Evolutionary conservation across 2,797 vertebrate species (phyloP), one percentile per base, ranked within the genome.

Genomic region (Lophius americanus): DNA sequence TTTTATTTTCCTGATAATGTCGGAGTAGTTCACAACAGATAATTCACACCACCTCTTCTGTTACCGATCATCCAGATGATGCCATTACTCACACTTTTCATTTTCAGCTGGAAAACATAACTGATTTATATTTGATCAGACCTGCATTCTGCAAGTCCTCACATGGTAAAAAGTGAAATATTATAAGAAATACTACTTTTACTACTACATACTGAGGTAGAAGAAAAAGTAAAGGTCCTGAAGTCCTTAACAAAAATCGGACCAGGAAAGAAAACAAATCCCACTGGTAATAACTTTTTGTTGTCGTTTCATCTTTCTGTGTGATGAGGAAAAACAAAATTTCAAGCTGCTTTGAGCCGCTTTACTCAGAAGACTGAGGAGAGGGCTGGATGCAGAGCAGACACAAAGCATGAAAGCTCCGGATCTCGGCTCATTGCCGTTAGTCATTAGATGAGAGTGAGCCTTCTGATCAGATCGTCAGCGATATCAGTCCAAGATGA

Each of bases 221-320:
- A 49, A 61, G 10, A 2, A 41, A 68, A 73, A 65, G 57, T 62
- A 43, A 63, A 63, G 23, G 13, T 46, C 42, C 14, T 53, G 23
- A 54, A 66, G 43, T 58, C 44, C 11, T 48, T 9, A 38, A 49
- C 42, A 57, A 33, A 57, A 72, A 57, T 64, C 23, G 14, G 57
- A 51, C 51, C 51, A 4, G 2, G 44, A 46, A 63, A 59, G 37
- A 41, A 60, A 8, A 35, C 41, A 55, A 4, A 23, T 48, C 55
- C 44, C 39, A 23, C 37, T 46, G 64, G 51, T 42, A 52, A 59
- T 51, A 60, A 11, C 41, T 5, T 67, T 23, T 36, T 50, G 38
- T 54, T 66, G 60, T 14, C 55, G 41, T 9, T 71, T 68, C 43
- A 61, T 61, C 51, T 60, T 7, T 12, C 53, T 35, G 52, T 72